Percentiles rank a stretch among this genome's conserved stretches.
Evolutionary conservation across 2,888 invertebrate genomes (phyloP).

Genomic region (Cerceris rybyensis): DNA sequence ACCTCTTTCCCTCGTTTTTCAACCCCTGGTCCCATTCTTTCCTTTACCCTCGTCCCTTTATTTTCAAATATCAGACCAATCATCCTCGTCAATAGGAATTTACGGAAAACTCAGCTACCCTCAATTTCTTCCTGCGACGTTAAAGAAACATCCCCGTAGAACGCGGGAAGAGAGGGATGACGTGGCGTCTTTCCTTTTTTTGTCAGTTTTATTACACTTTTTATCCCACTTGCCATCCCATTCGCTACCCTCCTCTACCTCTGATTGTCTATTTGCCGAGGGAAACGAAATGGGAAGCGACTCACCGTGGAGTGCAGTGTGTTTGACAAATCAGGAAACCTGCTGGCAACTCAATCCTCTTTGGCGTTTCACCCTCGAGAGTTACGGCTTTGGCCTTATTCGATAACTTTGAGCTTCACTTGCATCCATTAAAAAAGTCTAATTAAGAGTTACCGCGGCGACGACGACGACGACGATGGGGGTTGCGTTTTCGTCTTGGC

Average conservation of each 20-base stretch:
- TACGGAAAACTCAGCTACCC: not conserved
- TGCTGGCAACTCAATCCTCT: slow-evolving; percentile 25
- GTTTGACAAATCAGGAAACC: slow-evolving; percentile 36
- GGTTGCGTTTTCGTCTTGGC: not conserved
- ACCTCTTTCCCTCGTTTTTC: not conserved
- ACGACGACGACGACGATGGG: not conserved
- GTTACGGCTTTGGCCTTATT: slow-evolving; percentile 24
- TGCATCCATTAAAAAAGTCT: slow-evolving; percentile 23
- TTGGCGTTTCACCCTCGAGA: slow-evolving; percentile 5
- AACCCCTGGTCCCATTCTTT: not conserved
- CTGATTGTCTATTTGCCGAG: slow-evolving; percentile 12
- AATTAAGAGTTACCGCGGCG: slow-evolving; percentile 27
- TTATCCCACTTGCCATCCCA: not conserved
- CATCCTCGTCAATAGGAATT: slow-evolving; percentile 18
- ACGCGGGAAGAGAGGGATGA: not conserved
- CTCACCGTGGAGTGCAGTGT: not conserved
- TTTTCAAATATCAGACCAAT: slow-evolving; percentile 21
- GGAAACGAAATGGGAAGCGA: not conserved
- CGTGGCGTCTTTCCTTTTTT: slow-evolving; percentile 1
- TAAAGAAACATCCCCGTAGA: slow-evolving; percentile 12
- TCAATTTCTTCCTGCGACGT: not conserved
- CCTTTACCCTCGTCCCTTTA: not conserved
- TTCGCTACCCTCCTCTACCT: not conserved
- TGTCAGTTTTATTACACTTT: slow-evolving; percentile 14
- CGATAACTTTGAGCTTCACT: slow-evolving; percentile 25